Conservation (phyloP, 2,797 vertebrate genomes). For the Poeciliopsis gracilis region DNA sequence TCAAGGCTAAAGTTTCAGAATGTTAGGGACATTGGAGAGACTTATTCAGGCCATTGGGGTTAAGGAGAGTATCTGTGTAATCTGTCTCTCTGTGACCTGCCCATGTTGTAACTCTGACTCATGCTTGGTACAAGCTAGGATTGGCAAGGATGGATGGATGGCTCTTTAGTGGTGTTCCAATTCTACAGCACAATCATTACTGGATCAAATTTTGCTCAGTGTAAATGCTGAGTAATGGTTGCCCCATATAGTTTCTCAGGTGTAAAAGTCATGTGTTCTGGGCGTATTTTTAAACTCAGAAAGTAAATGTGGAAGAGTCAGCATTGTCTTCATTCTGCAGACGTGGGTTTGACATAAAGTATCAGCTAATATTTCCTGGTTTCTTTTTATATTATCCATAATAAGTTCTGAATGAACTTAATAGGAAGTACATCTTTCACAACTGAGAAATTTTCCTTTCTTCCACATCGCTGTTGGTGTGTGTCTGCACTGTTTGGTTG, state of each 20-base stretch:
- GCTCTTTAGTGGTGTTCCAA: neutral
- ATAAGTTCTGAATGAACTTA: constrained; percentile 30
- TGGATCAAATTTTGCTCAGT: neutral
- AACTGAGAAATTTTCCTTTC: constrained; percentile 8
- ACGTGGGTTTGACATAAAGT: constrained; percentile 15
- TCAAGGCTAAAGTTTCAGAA: neutral
- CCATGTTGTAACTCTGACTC: neutral
- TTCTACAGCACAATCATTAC: neutral
- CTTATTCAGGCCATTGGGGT: neutral
- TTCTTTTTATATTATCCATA: constrained; percentile 29
- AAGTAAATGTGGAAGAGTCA: constrained; percentile 12
- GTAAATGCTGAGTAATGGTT: constrained; percentile 3
- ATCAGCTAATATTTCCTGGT: constrained; percentile 18
- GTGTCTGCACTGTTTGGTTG: constrained; percentile 35
- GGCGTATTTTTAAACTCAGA: constrained; percentile 19
- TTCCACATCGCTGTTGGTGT: constrained; percentile 11
- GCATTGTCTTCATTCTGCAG: constrained; percentile 13
- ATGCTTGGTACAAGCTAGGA: neutral
- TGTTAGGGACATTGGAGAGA: neutral
- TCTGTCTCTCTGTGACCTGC: neutral
- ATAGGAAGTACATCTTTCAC: constrained; percentile 17
- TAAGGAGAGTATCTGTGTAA: neutral
- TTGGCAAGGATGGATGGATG: neutral
- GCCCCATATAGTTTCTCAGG: neutral
- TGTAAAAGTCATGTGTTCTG: constrained; percentile 4